Evolutionary conservation across 2,888 invertebrate genomes (phyloP).

Genomic region (Andrena bucephala): DNA sequence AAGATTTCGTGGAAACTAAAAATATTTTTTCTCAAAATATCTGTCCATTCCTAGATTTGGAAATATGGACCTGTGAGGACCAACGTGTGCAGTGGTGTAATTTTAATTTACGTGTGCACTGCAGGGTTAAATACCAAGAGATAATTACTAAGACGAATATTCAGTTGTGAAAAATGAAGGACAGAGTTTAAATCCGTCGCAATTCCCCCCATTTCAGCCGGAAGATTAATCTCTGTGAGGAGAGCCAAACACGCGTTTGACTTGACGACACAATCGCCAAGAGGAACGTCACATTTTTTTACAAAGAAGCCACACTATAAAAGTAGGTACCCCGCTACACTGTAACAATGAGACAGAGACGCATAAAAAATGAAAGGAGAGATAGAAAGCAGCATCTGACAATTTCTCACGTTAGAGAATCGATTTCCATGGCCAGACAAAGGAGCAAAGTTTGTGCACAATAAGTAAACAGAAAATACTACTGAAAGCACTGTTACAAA

Average conservation of each 20-base stretch:
- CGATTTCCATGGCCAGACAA: not conserved
- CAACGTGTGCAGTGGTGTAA: no score
- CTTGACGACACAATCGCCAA: not conserved
- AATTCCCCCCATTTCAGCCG: not conserved
- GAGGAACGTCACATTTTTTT: not conserved
- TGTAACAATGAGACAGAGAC: slow-evolving; percentile 18
- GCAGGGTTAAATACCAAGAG: no score
- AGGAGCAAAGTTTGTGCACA: not conserved
- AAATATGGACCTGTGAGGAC: no score
- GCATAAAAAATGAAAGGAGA: slow-evolving; percentile 11
- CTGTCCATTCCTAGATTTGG: no score
- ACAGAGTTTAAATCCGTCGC: no score
- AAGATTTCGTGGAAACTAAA: no score
- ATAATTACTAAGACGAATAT: no score
- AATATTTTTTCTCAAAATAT: no score
- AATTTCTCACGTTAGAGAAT: slow-evolving; percentile 24
- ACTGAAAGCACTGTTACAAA: not conserved
- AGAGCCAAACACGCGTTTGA: slow-evolving; percentile 7
- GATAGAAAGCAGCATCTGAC: slow-evolving; percentile 14
- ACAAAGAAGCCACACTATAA: not conserved
- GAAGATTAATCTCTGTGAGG: not conserved
- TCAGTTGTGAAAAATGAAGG: no score
- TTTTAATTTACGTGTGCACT: no score
- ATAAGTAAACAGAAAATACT: not conserved
- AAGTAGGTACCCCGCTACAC: slow-evolving; percentile 9